Conservation (phyloP, 2,797 vertebrate species). For the Lepidocolaptes lacrymiger region DNA sequence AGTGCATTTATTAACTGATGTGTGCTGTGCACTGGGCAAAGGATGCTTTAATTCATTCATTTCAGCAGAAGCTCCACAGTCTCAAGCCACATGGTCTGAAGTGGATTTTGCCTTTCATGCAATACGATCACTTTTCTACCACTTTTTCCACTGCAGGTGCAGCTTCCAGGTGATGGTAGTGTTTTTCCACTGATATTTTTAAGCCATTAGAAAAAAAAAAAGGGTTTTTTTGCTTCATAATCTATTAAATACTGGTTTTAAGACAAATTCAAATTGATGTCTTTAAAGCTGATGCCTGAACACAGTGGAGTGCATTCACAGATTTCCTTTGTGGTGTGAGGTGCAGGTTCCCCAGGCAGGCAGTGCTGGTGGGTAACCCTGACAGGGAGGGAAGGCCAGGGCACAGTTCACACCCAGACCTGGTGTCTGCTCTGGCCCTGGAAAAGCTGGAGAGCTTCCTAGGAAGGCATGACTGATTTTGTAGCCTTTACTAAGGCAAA, state of each 20-base stretch:
- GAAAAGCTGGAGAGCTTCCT: not conserved
- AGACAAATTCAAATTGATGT: not conserved
- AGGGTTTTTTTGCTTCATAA: not conserved
- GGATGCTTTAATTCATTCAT: not conserved
- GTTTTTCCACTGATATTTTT: not conserved
- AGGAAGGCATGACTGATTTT: not conserved
- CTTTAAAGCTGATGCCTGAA: not conserved
- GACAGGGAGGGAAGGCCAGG: not conserved
- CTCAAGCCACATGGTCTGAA: not conserved
- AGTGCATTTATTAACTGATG: not conserved
- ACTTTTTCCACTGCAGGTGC: not conserved
- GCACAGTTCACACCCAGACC: not conserved
- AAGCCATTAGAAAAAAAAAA: not conserved
- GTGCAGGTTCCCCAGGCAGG: not conserved
- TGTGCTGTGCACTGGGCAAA: not conserved
- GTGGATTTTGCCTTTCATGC: not conserved
- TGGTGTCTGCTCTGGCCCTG: not conserved
- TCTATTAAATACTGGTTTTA: not conserved
- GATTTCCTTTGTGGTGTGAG: not conserved
- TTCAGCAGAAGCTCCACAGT: not conserved
- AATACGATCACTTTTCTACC: not conserved
- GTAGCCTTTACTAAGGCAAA: not conserved
- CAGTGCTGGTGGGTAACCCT: not conserved
- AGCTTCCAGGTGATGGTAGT: not conserved
- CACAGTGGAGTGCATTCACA: not conserved